Conservation (phyloP, 64 coral and sea anemone species). For the Cladopsammia gracilis region DNA sequence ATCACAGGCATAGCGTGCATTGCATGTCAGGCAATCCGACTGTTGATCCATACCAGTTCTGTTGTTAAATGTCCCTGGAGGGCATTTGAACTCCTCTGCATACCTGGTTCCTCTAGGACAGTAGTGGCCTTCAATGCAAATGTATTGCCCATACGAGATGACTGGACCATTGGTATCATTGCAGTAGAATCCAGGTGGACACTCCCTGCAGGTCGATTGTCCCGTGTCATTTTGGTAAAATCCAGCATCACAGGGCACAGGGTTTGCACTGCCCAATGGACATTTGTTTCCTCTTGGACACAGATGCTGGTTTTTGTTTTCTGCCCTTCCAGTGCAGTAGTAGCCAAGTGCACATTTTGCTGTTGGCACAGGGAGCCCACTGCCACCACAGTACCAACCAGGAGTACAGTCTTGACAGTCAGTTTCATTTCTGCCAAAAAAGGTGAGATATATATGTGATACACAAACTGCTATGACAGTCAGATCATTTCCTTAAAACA, state of each 20-base stretch:
- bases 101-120: conserved; percentile 82
- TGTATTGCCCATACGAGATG: conserved; percentile 58
- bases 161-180: conserved; percentile 89
- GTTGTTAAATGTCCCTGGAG: conserved; percentile 95
- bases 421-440: conserved; percentile 75
- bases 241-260: conserved; percentile 85
- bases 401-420: conserved; percentile 89
- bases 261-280: conserved; percentile 71
- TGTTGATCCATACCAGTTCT: conserved; percentile 64
- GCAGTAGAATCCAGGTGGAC: conserved; percentile 85
- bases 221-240: conserved; percentile 82
- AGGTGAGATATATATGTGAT: neutral
- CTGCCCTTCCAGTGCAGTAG: conserved; percentile 88
- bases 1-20: conserved; percentile 90
- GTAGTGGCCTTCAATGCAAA: conserved; percentile 90
- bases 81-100: conserved; percentile 82
- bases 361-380: conserved; percentile 73
- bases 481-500: no score
- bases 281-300: conserved; percentile 89
- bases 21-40: conserved; percentile 81
- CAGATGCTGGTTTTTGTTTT: conserved; percentile 50
- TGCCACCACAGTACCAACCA: conserved; percentile 91
- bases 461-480: no score
- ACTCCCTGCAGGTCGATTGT: conserved; percentile 70
- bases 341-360: conserved; percentile 80